A percentile compares a stretch with the other conserved stretches of the same genome.
Conservation (phyloP, 1,140 invertebrate genomes). For the Augochlora pura region DNA sequence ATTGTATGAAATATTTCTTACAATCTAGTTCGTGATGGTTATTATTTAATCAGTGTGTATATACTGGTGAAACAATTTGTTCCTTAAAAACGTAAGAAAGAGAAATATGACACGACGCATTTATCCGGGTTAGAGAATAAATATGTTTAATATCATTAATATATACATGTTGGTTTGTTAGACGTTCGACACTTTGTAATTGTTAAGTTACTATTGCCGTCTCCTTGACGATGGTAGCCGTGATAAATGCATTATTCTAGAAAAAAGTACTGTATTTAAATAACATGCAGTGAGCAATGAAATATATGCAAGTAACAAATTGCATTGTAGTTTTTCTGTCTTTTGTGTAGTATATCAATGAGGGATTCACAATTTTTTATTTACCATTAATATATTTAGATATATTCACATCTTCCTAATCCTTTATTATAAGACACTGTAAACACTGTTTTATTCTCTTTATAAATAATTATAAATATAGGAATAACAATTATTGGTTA, state of each 20-base stretch:
- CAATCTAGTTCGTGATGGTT: neutral
- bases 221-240: neutral
- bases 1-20: constrained; percentile 22
- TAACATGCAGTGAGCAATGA: neutral
- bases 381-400: neutral
- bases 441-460: neutral
- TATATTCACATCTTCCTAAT: neutral
- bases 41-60: constrained; percentile 30
- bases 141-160: constrained; percentile 3
- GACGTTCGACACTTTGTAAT: constrained; percentile 3
- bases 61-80: constrained; percentile 21
- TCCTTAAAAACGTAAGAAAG: neutral
- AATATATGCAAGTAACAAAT: constrained; percentile 26
- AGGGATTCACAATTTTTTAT: neutral
- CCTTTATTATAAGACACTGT: no score
- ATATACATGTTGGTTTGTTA: no score
- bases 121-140: neutral
- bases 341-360: neutral
- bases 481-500: neutral
- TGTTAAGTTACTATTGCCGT: constrained; percentile 6
- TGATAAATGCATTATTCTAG: constrained; percentile 26
- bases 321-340: neutral
- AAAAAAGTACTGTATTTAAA: constrained; percentile 15
- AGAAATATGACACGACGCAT: constrained; percentile 4
- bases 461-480: neutral